Conservation (phyloP, 2,888 invertebrate genomes). For the Polyommatus iphigenia region DNA sequence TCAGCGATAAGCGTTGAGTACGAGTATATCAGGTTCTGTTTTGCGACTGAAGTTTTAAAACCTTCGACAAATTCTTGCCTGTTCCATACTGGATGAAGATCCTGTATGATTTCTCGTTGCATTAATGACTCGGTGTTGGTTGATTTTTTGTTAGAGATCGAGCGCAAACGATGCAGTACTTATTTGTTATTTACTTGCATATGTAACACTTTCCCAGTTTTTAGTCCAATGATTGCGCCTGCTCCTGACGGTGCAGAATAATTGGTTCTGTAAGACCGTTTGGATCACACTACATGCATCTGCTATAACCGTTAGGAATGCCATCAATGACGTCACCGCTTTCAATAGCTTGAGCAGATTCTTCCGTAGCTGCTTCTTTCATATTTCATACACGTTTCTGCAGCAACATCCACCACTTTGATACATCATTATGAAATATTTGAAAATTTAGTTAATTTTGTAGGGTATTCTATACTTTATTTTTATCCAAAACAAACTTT, state of each 20-base stretch:
- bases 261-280: not conserved
- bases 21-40: not conserved
- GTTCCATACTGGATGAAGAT: not conserved
- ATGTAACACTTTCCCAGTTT: not conserved
- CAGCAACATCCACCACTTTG: conserved; percentile 8
- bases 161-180: not conserved
- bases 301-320: conserved; percentile 1
- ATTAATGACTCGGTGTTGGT: not conserved
- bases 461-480: too few species aligned
- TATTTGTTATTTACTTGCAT: conserved; percentile 2
- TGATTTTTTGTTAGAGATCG: not conserved
- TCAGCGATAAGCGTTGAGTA: not conserved
- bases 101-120: not conserved
- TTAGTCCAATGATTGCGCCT: not conserved
- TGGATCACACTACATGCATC: too few species aligned
- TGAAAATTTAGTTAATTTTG: too few species aligned
- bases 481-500: too few species aligned
- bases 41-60: not conserved
- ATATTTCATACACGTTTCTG: not conserved
- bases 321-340: not conserved
- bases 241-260: not conserved
- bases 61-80: not conserved
- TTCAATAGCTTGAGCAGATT: not conserved
- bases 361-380: not conserved
- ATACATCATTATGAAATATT: not conserved